Percentiles rank a stretch among this genome's conserved stretches.
phyloP scores from a whole-genome alignment of 2,888 invertebrate species.

The Trachelus tabidus region DNA sequence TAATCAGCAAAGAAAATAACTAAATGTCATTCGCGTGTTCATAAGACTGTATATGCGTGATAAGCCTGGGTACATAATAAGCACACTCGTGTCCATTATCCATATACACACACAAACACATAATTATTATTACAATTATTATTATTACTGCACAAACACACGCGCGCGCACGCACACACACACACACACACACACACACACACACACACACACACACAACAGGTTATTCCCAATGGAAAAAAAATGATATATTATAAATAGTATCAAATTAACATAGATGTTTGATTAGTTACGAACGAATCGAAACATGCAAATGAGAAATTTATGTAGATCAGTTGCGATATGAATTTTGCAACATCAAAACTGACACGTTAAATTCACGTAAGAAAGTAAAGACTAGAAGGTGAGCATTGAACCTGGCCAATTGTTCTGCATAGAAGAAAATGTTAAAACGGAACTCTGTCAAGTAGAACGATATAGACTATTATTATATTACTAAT shows the following conservation, averaged over 20 bases:
- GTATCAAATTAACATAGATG: background rate
- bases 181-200: background rate
- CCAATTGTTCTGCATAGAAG: background rate
- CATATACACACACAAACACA: background rate
- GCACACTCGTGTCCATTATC: constrained; percentile 15
- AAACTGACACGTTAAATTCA: background rate
- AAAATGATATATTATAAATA: background rate
- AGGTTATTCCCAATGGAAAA: background rate
- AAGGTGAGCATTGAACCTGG: background rate
- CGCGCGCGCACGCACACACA: too few relatives aligned
- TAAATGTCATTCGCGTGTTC: background rate
- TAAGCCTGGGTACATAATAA: constrained; percentile 21
- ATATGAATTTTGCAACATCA: background rate
- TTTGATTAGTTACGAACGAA: background rate
- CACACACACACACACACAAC: background rate
- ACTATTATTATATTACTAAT: background rate
- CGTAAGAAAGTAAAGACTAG: background rate
- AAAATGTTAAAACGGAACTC: background rate
- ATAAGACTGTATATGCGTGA: constrained; percentile 13
- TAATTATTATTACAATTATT: background rate
- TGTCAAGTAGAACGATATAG: background rate
- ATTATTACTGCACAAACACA: background rate
- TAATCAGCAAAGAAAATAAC: background rate
- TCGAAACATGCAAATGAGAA: background rate
- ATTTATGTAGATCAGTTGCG: background rate